A percentile compares a stretch with the other conserved stretches of the same genome.
These are phyloP conservation scores for Ypsolopha sequella DNA, from an alignment of 2,888 invertebrate genomes.

Conservation along the genomic window DNA sequence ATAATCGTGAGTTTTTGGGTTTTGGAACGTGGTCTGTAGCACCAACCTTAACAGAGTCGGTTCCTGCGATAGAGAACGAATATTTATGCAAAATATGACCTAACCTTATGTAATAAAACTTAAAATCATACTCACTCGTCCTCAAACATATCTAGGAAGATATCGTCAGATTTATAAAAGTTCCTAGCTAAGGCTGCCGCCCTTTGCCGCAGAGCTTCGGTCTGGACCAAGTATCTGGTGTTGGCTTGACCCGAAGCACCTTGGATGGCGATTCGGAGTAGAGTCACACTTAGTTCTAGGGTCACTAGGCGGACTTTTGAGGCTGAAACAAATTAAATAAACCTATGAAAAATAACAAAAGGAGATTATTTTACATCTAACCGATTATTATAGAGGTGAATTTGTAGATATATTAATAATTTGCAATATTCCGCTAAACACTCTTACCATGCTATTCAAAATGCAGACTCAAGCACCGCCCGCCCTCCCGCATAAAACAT, in stretches of 20 bases:
- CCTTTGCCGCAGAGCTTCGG: constrained; percentile 73
- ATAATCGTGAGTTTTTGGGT: no score
- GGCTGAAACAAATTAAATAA: constrained; percentile 49
- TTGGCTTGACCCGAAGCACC: constrained; percentile 75
- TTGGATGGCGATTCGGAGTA: constrained; percentile 71
- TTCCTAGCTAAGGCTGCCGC: constrained; percentile 88
- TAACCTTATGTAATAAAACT: neutral
- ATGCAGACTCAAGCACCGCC: no score
- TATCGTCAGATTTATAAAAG: constrained; percentile 97
- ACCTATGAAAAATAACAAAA: neutral
- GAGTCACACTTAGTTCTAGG: constrained; percentile 86
- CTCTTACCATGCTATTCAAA: no score
- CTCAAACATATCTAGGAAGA: constrained; percentile 98
- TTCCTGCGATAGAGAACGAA: no score
- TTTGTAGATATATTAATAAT: no score
- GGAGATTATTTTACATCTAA: neutral
- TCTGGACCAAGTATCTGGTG: constrained; percentile 68
- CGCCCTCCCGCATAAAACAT: no score
- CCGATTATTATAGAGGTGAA: no score
- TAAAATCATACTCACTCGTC: constrained; percentile 78
- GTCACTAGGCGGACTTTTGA: constrained; percentile 93
- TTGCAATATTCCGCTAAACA: no score
- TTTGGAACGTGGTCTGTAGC: no score
- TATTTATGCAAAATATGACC: no score
- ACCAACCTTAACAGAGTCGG: no score